Evolutionary conservation across 2,797 vertebrate genomes (phyloP), one percentile per base, ranked within the genome.

Genomic region (Cyclura pinguis): DNA sequence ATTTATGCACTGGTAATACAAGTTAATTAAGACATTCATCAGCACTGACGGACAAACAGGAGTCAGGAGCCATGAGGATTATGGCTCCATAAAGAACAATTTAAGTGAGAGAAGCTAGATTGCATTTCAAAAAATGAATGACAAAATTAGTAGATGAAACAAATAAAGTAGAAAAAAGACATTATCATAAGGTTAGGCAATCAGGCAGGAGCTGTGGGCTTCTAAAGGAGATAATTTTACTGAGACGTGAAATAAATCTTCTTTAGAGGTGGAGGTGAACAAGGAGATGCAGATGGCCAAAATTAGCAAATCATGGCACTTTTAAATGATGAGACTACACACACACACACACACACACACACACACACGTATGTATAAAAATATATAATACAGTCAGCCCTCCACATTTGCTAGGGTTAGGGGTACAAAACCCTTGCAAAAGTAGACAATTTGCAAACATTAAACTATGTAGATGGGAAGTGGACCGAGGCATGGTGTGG

Each of bases 21-120:
- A 57, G 57, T 74, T 90, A 90, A 90, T 90, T 90, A 90, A 90
- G 89, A 55, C 55, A 82, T 76, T 86, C 78, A 86, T 86, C 38
- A 81, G 52, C n/a, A 62, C 78, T 35, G 67, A 81, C 32, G 64
- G 67, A 81, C 35, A 86, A 81, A 82, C 52, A 86, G 52, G 55
- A 86, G 38, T 86, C 38, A 73, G 52, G 86, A 81, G 29, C 35
- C 52, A n/a, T n/a, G 62, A 90, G 52, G 89, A 80, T 90, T 80
- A 80, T 62, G 69, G 77, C 13, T 74, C 35, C 57, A 86, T 74
- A 62, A 86, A 86, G 84, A 80, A 57, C 84, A 90, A 73, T 86
- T 86, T 73, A 81, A 85, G 55, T 89, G 88, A 47, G 55, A 35
- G 16, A 81, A 74, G 32, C 12, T n/a, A 81, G 67, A 86, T 81